Evolutionary conservation across 2,888 invertebrate species (phyloP).

Genomic region (Pseudococcus longispinus): DNA sequence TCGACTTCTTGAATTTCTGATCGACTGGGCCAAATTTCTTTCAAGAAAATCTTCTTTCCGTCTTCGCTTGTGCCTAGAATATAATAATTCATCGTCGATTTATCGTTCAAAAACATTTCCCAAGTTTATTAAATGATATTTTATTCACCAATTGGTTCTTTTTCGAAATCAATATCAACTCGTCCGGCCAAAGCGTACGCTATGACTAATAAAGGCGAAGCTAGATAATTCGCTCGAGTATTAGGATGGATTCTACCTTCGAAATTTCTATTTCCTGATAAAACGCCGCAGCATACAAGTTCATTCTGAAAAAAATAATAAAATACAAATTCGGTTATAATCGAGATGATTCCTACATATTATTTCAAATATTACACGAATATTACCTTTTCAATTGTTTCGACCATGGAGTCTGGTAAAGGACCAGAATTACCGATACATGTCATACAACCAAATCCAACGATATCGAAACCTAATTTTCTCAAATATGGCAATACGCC

Average conservation of each 20-base stretch:
- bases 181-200: conserved; percentile 97
- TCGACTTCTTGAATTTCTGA: conserved; percentile 90
- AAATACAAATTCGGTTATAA: conserved; percentile 11
- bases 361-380: neutral
- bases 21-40: conserved; percentile 95
- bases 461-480: conserved; percentile 88
- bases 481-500: conserved; percentile 89
- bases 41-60: conserved; percentile 80
- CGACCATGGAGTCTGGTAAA: conserved; percentile 86
- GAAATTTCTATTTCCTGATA: conserved; percentile 97
- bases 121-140: neutral
- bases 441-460: conserved; percentile 99
- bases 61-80: conserved; percentile 63
- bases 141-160: conserved; percentile 77
- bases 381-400: conserved; percentile 84
- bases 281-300: conserved; percentile 91
- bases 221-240: conserved; percentile 95
- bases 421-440: conserved; percentile 99
- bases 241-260: conserved; percentile 98
- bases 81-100: neutral
- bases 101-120: neutral
- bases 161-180: conserved; percentile 93
- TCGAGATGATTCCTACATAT: neutral
- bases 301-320: conserved; percentile 79
- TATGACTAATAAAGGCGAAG: conserved; percentile 95